Base-by-base conservation (phyloP, 2,113 vertebrate genomes). In the Lipophrys pholis region DNA sequence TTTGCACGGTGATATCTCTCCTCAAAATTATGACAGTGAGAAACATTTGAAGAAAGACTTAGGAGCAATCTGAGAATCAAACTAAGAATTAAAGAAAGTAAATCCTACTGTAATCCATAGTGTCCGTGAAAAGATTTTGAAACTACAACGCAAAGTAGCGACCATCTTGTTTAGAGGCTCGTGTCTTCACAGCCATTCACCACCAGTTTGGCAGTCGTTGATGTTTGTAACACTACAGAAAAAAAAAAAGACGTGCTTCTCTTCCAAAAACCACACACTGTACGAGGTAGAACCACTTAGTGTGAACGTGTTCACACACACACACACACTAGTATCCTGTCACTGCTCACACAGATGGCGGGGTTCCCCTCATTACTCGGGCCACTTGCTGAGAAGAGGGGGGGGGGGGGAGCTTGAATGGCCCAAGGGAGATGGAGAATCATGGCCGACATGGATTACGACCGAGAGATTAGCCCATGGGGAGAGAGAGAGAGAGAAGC, bases 321-420 rank as follows among this genome's bases (percentile, higher is more conserved):
- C 65, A 53, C 30, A 63, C 51, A 59, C 63, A 72, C 65, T 50
- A 5, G 30, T 75, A 45, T 81, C 78, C 81, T 61, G 85, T 87
- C 84, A 82, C 54, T 51, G 53, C 73, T 85, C 76, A 85, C 76
- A 85, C 92, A 93, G 91, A 94, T 93, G 91, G 90, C 54, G 70
- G 84, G 81, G 73, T 69, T 89, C 78, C 87, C 88, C 90, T 93
- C 92, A 94, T 94, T 93, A 91, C 85, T 83, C 75, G 63, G 88
- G 86, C 83, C 89, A 92, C 90, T 92, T 83, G 83, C 87, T 92
- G 88, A 84, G 90, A 90, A 74, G 75, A 67, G 78, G 65, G 66
- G 69, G 74, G 75, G 46, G 60, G 86, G 75, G 85, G 73, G 70
- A 66, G 82, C 78, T 75, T 75, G 73, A 87, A 90, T 85, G 87